Base-by-base conservation (phyloP, 2,113 vertebrate genomes). In the Petromus typicus region DNA sequence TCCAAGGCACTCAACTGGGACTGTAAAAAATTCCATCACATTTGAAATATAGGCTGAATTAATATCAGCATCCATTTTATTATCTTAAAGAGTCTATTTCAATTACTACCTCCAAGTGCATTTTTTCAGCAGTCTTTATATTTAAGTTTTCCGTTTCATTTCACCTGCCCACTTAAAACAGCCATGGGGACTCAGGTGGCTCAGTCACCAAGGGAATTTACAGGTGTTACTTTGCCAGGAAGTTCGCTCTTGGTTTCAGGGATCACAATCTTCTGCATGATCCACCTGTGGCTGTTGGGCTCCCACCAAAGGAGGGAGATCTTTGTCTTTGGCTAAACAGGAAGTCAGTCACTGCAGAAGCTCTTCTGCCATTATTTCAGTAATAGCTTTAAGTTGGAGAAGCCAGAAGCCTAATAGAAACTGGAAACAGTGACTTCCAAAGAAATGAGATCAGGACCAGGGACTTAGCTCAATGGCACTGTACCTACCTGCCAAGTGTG, bases 31-130 rank as follows among this genome's bases (percentile, higher is more conserved):
- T 91, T 32, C 59, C 67, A 95, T 94, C 91, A 95, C 92, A 94
- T 56, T 89, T 75, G 94, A 92, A 83, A 93, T 57, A 95, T 5
- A 97, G 86, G 89, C 94, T 94, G 94, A 80, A 56, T 71, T 90
- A 96, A 78, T 79, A 93, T 86, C 66, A 93, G 59, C 93, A 92
- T 3, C 27, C 25, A 82, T 57, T 97, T 54, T 79, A 34, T 80
- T 59, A n/a, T 75, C 86, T 54, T 89, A 95, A 96, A 89, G 0
- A 80, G 0, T 11, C 3, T n/a, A 85, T 83, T 92, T 95, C 40
- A 92, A 95, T 56, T 82, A 73, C 54, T 84, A 30, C 86, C 43
- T 93, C 82, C 9, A 89, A 88, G 71, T 78, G 86, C 54, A n/a
- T 4, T 76, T 76, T 75, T 95, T 92, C 40, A 89, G 66, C n/a